Evolutionary conservation across 2,888 invertebrate species (phyloP).

Genomic region (Pandemis corylana): DNA sequence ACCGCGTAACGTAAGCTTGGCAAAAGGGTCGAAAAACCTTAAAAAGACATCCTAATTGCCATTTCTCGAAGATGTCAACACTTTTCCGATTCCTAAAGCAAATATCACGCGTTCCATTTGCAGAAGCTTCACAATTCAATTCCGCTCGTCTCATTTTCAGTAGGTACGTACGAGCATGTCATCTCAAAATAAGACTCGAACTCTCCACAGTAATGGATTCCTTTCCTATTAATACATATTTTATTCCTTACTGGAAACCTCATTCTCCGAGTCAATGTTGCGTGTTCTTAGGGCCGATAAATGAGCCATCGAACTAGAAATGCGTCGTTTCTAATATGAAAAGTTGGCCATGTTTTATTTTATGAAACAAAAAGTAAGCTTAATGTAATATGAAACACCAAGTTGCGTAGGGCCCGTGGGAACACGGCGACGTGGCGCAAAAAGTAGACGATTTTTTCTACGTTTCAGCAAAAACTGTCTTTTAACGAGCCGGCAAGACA

Average conservation of each 20-base stretch:
- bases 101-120: slow-evolving; percentile 19
- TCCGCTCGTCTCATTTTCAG: slow-evolving; percentile 21
- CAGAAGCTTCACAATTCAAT: slow-evolving; percentile 29
- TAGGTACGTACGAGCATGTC: slow-evolving; percentile 19
- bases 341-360: background rate
- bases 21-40: background rate
- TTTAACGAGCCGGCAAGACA: slow-evolving; percentile 18
- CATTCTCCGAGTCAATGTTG: slow-evolving; percentile 1
- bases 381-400: slow-evolving; percentile 19
- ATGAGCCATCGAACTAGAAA: background rate
- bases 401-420: slow-evolving; percentile 22
- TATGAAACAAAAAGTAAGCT: slow-evolving; percentile 18
- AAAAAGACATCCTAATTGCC: slow-evolving; percentile 5
- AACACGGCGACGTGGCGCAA: slow-evolving; percentile 11
- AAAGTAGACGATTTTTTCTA: slow-evolving; percentile 30
- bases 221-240: slow-evolving; percentile 14
- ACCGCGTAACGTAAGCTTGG: background rate
- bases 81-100: slow-evolving; percentile 14
- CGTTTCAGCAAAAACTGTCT: slow-evolving; percentile 33
- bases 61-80: slow-evolving; percentile 3
- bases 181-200: slow-evolving; percentile 7
- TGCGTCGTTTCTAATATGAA: background rate
- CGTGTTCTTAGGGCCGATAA: background rate
- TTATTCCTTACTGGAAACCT: slow-evolving; percentile 8
- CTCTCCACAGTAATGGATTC: slow-evolving; percentile 32